Conservation (phyloP, 2,797 vertebrate species). For the Manis crassicaudata region DNA sequence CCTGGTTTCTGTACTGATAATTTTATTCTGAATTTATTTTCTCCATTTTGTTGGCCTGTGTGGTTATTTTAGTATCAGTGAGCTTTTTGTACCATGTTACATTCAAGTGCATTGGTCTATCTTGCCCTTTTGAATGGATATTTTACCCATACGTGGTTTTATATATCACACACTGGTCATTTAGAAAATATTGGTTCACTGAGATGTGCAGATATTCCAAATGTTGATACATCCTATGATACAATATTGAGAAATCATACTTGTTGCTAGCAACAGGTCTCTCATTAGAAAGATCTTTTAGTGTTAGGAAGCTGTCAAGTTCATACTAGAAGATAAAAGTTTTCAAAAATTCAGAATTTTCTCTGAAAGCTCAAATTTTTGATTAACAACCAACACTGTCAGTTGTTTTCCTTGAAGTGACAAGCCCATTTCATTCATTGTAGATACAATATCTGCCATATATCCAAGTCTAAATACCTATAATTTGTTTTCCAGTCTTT, state of each 20-base stretch:
- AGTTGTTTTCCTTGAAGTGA: conserved; percentile 54
- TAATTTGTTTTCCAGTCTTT: background rate
- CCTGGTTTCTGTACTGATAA: background rate
- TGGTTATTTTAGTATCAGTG: background rate
- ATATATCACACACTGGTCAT: background rate
- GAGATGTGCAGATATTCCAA: background rate
- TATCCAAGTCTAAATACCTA: background rate
- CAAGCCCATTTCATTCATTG: background rate
- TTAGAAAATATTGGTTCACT: background rate
- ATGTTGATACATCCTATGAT: background rate
- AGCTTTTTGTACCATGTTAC: background rate
- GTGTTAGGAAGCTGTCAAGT: background rate
- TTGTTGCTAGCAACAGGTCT: background rate
- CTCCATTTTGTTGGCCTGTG: background rate
- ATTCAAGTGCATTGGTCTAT: background rate
- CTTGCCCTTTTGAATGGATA: background rate
- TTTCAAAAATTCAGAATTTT: conserved; percentile 49
- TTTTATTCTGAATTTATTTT: conserved; percentile 38
- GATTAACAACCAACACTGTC: background rate
- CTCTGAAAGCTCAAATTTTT: conserved; percentile 30
- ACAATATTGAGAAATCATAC: background rate
- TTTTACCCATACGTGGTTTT: background rate
- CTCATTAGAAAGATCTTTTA: background rate
- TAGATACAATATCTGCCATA: background rate
- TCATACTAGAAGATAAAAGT: background rate